Evolutionary conservation across 2,888 invertebrate species (phyloP), one percentile per base, ranked within the genome.

Genomic region (Craniophora ligustri): DNA sequence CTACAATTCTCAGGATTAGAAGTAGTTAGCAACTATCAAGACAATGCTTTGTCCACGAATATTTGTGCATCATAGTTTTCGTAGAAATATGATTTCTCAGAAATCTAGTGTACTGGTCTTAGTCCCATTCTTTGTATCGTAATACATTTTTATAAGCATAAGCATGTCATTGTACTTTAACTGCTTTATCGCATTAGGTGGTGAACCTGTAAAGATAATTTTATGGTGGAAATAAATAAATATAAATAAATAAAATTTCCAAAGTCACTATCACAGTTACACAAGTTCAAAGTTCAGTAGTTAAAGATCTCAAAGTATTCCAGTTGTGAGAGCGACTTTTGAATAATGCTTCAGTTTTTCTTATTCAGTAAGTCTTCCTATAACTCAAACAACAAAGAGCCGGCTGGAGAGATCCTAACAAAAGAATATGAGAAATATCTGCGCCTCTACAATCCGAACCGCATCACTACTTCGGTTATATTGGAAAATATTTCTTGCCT

Each of bases 351-450:
- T 78, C 73, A 79, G 82, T 87, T 87, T 86, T 87, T 88, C 84
- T 86, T 87, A 85, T 87, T 85, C 86, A 79, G 79, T 83, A 80
- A 86, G 84, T 84, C 79, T 80, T 78, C 78, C 73, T 85, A 86
- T 89, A 87, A 88, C 84, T 86, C 85, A 82, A 85, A 88, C 83
- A 90, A 90, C 89, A 89, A 89, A 90, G 85, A 86, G 81, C 83
- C 84, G 85, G 75, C 85, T 85, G 84, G 81, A 78, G 81, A 78
- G 82, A 83, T 86, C 77, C 79, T 79, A 81, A 92, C 91, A 92
- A 92, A 92, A 87, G 90, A 90, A 90, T 89, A 89, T 90, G 86
- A 88, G 87, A 88, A 90, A 89, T 91, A 90, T 89, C 86, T 86
- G 78, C 84, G 81, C 81, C 75, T 80, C 81, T 81, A 85, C 87